Evolutionary conservation across 2,113 vertebrate species (phyloP).

Genomic region (Atherinomorus stipes): DNA sequence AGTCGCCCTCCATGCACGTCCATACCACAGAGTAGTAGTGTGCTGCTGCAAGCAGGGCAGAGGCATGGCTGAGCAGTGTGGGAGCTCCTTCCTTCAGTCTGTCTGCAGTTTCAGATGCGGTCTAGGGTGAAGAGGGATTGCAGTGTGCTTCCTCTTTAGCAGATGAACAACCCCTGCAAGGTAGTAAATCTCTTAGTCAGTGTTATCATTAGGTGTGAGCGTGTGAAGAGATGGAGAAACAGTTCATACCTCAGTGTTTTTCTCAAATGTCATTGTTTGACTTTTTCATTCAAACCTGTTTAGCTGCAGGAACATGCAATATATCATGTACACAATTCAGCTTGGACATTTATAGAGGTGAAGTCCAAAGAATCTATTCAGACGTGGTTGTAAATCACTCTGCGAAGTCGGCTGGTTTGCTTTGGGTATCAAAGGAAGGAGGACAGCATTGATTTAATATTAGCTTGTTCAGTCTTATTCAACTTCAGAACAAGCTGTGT

Average conservation of each 20-base stretch:
- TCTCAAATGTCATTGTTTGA: background rate
- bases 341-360: background rate
- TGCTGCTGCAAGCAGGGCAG: background rate
- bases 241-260: background rate
- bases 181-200: constrained; percentile 8
- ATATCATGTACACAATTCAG: background rate
- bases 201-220: background rate
- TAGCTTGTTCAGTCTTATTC: background rate
- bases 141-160: background rate
- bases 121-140: background rate
- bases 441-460: too few relatives aligned
- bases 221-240: background rate
- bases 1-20: background rate
- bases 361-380: background rate
- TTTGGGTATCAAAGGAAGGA: background rate
- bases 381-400: background rate
- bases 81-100: background rate
- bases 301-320: background rate
- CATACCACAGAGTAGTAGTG: constrained; percentile 13
- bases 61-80: constrained; percentile 26
- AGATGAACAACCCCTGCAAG: background rate
- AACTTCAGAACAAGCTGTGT: too few relatives aligned
- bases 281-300: background rate
- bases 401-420: background rate
- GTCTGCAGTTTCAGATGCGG: constrained; percentile 7